phyloP scores from a whole-genome alignment of 2,797 vertebrate species.

The Hemitrygon akajei region DNA sequence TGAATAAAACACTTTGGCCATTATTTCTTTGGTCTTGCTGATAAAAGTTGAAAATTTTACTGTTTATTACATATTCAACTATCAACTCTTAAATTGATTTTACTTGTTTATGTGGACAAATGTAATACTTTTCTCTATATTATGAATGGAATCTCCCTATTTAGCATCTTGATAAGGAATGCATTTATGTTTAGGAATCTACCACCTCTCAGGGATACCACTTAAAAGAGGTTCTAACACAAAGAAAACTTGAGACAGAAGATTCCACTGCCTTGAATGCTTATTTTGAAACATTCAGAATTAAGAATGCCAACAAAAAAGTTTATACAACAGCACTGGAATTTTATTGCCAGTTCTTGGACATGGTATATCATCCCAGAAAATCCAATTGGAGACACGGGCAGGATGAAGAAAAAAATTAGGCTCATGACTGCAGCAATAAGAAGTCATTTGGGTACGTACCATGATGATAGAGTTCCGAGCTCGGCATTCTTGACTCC shows the following conservation, averaged over 20 bases:
- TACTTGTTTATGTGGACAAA: conserved; percentile 11
- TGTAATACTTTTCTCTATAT: neutral
- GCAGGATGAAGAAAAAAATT: neutral
- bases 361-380: neutral
- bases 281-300: conserved; percentile 12
- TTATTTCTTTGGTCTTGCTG: conserved; percentile 11
- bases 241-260: neutral
- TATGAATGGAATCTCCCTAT: neutral
- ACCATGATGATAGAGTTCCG: neutral
- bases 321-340: neutral
- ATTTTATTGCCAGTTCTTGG: neutral
- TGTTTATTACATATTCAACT: neutral
- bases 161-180: neutral
- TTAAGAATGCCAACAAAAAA: neutral
- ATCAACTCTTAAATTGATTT: neutral
- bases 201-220: neutral
- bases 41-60: conserved; percentile 1
- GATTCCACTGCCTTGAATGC: neutral
- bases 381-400: neutral
- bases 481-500: conserved; percentile 1
- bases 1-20: neutral
- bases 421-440: neutral
- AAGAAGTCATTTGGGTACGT: neutral
- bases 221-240: neutral
- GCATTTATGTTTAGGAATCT: neutral